Percentiles rank a stretch among this genome's conserved stretches.
phyloP scores from a whole-genome alignment of 2,113 vertebrate genomes.

The Cyanocitta stelleri region DNA sequence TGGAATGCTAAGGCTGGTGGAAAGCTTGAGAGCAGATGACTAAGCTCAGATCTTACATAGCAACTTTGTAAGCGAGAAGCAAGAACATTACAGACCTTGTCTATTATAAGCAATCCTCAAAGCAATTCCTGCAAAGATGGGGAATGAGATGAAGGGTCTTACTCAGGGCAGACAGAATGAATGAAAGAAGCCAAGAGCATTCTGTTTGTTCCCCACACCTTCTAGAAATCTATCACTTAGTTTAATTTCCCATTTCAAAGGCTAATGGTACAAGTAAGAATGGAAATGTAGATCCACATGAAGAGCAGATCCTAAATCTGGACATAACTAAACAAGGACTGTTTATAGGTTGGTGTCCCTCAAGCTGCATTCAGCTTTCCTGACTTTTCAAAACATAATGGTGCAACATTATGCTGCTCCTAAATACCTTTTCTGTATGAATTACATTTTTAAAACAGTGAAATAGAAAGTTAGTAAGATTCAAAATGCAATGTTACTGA shows the following conservation, averaged over 20 bases:
- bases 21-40: constrained; percentile 2
- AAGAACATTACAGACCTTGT: not conserved
- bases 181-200: not conserved
- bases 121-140: not conserved
- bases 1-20: not conserved
- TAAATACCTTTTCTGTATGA: not conserved
- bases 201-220: not conserved
- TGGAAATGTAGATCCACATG: not conserved
- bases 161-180: not conserved
- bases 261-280: not conserved
- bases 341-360: not conserved
- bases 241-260: not conserved
- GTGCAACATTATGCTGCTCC: not conserved
- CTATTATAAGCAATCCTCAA: not conserved
- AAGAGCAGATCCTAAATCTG: not conserved
- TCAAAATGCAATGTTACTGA: not conserved
- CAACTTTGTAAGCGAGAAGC: not conserved
- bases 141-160: not conserved
- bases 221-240: not conserved
- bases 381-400: not conserved
- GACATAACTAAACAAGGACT: not conserved
- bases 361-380: not conserved
- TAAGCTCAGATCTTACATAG: not conserved
- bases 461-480: not conserved
- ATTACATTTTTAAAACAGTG: not conserved